phyloP scores from a whole-genome alignment of 2,888 invertebrate species.

The Mesoligia furuncula region DNA sequence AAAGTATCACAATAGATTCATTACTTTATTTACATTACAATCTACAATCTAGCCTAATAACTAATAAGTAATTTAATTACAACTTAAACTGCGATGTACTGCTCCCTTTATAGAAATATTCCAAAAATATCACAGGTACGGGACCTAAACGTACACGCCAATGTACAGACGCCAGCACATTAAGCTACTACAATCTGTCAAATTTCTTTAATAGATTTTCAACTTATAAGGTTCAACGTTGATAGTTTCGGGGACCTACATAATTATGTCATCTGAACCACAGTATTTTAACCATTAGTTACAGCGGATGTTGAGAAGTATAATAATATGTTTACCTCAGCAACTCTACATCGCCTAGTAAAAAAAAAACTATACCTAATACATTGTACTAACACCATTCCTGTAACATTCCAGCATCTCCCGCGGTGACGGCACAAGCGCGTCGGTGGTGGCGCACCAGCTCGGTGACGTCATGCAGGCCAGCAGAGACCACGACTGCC shows the following conservation, averaged over 20 bases:
- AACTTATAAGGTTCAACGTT: too few species aligned
- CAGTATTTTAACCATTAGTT: background rate
- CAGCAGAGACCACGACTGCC: constrained; percentile 92
- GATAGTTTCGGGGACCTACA: too few species aligned
- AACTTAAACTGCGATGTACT: background rate
- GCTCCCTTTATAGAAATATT: background rate
- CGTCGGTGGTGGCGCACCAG: constrained; percentile 91
- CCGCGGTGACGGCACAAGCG: constrained; percentile 90
- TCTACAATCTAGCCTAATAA: background rate
- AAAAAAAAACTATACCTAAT: background rate
- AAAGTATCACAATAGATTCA: background rate
- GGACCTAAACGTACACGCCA: background rate
- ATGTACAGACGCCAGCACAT: too few species aligned
- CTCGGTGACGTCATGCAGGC: constrained; percentile 94
- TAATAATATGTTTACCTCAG: background rate
- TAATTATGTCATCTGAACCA: background rate
- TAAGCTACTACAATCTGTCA: too few species aligned
- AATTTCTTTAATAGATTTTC: too few species aligned
- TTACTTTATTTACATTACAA: background rate
- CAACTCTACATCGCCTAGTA: background rate
- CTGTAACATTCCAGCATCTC: constrained; percentile 90
- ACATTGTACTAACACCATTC: constrained; percentile 6
- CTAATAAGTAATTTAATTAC: background rate
- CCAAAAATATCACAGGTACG: background rate
- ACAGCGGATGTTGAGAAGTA: background rate